Evolutionary conservation across 2,888 invertebrate species (phyloP), one percentile per base, ranked within the genome.

Genomic region (Philereme transversata): DNA sequence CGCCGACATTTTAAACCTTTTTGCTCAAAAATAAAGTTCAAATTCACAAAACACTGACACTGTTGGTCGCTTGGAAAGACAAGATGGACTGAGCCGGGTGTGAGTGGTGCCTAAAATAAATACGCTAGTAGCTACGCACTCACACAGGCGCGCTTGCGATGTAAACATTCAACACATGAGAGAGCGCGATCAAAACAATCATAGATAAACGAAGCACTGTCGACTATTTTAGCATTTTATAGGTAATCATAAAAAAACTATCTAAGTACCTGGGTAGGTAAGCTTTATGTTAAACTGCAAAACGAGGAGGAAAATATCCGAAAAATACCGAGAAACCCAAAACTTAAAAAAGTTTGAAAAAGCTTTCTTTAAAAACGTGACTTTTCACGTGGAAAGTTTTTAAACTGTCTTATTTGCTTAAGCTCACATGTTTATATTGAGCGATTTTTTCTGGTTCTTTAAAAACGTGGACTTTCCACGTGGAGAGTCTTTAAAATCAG

Each of bases 1-100:
- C 74, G 96, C 96, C 68, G 97, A 97, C 97, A 97, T 97, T 72
- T 76, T 67, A 81, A 85, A 78, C 69, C 70, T 79, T 73, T 70
- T 68, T 70, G 62, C 35, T 49, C 40, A 9, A 44, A 36, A 33
- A 57, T 60, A 64, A 58, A 64, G 65, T 62, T 57, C 65, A 58
- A 68, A 57, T 41, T 65, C 82, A 85, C 83, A 79, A 69, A 62
- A 50, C 87, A 88, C 87, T 77, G 69, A 79, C 85, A 86, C 87
- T 76, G 79, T 79, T 82, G 60, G 73, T 77, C 73, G 79, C 70
- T 76, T 76, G 76, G 75, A 74, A 78, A 79, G 71, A 74, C 74
- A 77, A 78, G 77, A 72, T 77, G 79, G 79, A 92, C 91, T 92
- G 91, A 90, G 86, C 85, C 81, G 87, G 79, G 84, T 81, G 74